Percentiles rank a stretch among this genome's conserved stretches.
These are phyloP conservation scores for Bemisia tabaci DNA, from an alignment of 1,140 invertebrate genomes.

Conservation along the genomic window DNA sequence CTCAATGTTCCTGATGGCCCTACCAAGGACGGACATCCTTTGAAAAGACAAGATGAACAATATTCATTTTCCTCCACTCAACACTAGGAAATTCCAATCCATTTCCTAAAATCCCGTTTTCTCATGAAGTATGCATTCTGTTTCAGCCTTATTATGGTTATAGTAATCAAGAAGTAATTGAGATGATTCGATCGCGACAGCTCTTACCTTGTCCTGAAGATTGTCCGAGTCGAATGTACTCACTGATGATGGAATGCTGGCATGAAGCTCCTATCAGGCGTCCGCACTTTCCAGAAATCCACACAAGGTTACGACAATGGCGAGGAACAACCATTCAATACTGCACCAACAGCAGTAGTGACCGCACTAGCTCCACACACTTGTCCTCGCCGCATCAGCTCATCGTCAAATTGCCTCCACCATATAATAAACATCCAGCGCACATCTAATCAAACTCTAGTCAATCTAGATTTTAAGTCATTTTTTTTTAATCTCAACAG, in stretches of 20 bases:
- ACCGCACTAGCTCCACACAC: not conserved
- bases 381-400: not conserved
- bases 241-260: constrained; percentile 96
- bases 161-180: constrained; percentile 93
- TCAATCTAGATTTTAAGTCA: not conserved
- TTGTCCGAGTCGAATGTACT: constrained; percentile 80
- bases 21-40: too few species aligned
- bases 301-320: constrained; percentile 20
- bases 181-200: constrained; percentile 87
- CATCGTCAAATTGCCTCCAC: not conserved
- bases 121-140: constrained; percentile 6
- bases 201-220: constrained; percentile 83
- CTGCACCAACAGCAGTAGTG: not conserved
- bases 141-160: constrained; percentile 80
- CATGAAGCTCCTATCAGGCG: constrained; percentile 77
- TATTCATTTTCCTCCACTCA: too few species aligned
- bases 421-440: not conserved
- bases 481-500: not conserved
- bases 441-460: not conserved
- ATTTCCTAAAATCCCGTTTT: too few species aligned
- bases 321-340: constrained; percentile 7
- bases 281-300: constrained; percentile 77
- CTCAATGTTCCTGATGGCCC: too few species aligned
- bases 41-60: too few species aligned
- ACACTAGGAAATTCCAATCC: too few species aligned